phyloP scores from a whole-genome alignment of 2,888 invertebrate genomes.

The Globia sparganii region DNA sequence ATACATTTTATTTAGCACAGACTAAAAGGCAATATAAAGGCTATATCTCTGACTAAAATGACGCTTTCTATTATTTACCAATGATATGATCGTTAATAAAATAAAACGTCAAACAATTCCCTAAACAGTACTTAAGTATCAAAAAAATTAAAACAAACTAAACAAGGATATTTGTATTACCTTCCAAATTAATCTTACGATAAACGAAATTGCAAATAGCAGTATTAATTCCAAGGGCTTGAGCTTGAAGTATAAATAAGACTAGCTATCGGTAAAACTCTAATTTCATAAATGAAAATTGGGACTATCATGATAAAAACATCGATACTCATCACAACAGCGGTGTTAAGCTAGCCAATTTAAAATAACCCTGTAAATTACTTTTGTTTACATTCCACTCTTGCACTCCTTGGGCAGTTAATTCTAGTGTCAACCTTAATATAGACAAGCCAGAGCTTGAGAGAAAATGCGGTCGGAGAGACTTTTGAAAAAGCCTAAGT shows the following conservation, averaged over 20 bases:
- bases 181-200: slow-evolving; percentile 54
- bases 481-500: too few species aligned
- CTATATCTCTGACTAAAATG: not conserved
- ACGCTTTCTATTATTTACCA: slow-evolving; percentile 1
- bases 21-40: too few species aligned
- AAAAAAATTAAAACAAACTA: slow-evolving; percentile 41
- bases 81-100: not conserved
- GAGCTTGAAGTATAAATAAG: slow-evolving; percentile 24
- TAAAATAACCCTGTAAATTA: too few species aligned
- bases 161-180: slow-evolving; percentile 34
- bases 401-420: not conserved
- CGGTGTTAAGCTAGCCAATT: too few species aligned
- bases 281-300: not conserved
- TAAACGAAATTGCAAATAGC: slow-evolving; percentile 51
- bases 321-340: too few species aligned
- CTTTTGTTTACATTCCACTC: not conserved
- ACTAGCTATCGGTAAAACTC: not conserved
- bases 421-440: not conserved
- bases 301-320: not conserved
- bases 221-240: slow-evolving; percentile 36
- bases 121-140: slow-evolving; percentile 1
- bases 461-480: too few species aligned
- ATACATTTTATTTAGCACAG: too few species aligned
- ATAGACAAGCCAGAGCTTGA: not conserved
- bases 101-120: not conserved